Evolutionary conservation across 1,140 invertebrate genomes (phyloP).

Genomic region (Pantala flavescens): DNA sequence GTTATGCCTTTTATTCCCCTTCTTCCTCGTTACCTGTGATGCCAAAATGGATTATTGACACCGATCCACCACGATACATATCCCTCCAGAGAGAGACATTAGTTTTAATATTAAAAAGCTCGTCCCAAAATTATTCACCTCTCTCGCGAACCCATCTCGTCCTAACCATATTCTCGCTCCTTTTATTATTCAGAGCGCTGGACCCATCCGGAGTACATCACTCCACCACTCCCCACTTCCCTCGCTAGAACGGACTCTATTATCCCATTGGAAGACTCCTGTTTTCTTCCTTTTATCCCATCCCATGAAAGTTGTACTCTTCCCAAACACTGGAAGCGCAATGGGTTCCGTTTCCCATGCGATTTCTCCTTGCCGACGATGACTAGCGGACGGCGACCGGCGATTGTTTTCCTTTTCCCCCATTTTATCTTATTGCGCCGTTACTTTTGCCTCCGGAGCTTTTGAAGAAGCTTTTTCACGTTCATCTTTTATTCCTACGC

Average conservation of each 20-base stretch:
- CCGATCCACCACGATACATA: background rate
- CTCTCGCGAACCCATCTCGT: background rate
- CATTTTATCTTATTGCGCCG: too few species aligned
- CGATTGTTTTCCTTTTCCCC: too few species aligned
- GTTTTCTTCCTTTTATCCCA: background rate
- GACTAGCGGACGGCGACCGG: too few species aligned
- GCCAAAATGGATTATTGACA: slow-evolving; percentile 3
- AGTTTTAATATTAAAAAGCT: slow-evolving; percentile 4
- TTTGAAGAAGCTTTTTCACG: too few species aligned
- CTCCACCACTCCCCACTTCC: background rate
- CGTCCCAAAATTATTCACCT: slow-evolving; percentile 1
- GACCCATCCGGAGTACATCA: background rate
- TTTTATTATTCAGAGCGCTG: slow-evolving; percentile 2
- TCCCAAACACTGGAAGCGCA: background rate
- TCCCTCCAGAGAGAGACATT: background rate
- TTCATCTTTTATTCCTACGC: too few species aligned
- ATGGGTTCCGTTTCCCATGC: background rate
- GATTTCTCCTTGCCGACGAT: too few species aligned
- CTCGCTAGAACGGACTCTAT: background rate
- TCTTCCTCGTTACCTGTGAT: background rate
- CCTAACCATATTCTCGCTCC: background rate
- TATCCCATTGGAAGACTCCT: too few species aligned
- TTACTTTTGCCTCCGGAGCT: too few species aligned
- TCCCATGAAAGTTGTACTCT: background rate
- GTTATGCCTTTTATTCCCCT: background rate